Evolutionary conservation across 2,888 invertebrate species (phyloP).

Genomic region (Coenonympha arcania): DNA sequence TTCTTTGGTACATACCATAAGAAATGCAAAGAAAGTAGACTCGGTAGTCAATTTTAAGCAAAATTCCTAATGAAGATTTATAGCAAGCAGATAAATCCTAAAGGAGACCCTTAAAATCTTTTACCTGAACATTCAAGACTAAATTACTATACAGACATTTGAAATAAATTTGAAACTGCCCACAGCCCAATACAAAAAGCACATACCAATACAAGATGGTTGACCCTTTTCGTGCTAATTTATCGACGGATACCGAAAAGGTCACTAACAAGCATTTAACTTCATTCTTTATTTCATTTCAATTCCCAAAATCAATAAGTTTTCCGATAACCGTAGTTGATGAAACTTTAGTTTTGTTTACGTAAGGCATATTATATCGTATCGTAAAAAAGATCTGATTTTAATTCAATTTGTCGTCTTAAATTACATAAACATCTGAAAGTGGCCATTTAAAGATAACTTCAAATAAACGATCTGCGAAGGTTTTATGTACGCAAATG

Average conservation of each 20-base stretch:
- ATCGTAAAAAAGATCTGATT: background rate
- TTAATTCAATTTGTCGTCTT: background rate
- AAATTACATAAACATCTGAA: background rate
- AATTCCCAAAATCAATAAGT: no score
- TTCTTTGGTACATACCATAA: no score
- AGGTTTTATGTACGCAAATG: slow-evolving; percentile 4
- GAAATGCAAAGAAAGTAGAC: no score
- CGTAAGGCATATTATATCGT: background rate
- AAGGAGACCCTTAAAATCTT: slow-evolving; percentile 3
- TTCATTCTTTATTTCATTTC: slow-evolving; percentile 5
- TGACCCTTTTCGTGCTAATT: slow-evolving; percentile 23
- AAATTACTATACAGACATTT: slow-evolving; percentile 10
- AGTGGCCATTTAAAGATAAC: background rate
- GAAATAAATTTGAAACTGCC: slow-evolving; percentile 8
- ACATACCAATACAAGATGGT: slow-evolving; percentile 9
- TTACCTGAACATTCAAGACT: slow-evolving; percentile 20
- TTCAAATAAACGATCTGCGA: background rate
- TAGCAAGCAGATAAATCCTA: slow-evolving; percentile 5
- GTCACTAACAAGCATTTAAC: slow-evolving; percentile 1
- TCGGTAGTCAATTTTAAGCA: background rate
- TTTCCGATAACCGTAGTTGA: no score
- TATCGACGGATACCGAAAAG: slow-evolving; percentile 16
- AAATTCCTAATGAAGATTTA: background rate
- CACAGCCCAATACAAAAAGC: background rate
- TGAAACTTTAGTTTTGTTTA: background rate